Conservation (phyloP, 2,888 invertebrate genomes). For the Eristalis arbustorum region DNA sequence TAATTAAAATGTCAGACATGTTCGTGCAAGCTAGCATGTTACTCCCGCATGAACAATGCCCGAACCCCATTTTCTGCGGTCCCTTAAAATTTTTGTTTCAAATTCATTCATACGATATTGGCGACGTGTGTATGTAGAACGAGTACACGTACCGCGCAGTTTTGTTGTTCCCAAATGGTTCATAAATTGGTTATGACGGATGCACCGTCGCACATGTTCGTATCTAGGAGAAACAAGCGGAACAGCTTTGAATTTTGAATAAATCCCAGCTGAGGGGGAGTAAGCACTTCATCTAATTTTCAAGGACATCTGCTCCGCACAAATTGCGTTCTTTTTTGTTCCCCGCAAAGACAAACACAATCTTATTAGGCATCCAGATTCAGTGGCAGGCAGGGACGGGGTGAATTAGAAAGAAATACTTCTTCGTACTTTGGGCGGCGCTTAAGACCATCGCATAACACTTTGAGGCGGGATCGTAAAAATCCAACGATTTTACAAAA, state of each 20-base stretch:
- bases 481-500: conserved; percentile 36
- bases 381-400: not conserved
- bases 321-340: conserved; percentile 22
- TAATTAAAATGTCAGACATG: not conserved
- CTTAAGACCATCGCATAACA: conserved; percentile 40
- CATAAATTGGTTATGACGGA: not conserved
- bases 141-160: not conserved
- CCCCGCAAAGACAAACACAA: conserved; percentile 26
- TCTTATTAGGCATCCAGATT: conserved; percentile 30
- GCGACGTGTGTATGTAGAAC: not conserved
- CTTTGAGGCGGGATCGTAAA: conserved; percentile 49
- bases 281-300: conserved; percentile 37
- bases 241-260: not conserved
- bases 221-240: not conserved
- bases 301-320: conserved; percentile 44
- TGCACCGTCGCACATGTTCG: not conserved
- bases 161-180: not conserved
- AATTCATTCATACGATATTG: not conserved
- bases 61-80: not conserved
- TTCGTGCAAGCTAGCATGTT: not conserved
- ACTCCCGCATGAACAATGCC: not conserved
- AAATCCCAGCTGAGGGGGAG: not conserved
- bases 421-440: conserved; percentile 22
- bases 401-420: conserved; percentile 38
- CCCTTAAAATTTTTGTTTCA: not conserved